Evolutionary conservation across 2,888 invertebrate species (phyloP).

Genomic region (Homarus gammarus): DNA sequence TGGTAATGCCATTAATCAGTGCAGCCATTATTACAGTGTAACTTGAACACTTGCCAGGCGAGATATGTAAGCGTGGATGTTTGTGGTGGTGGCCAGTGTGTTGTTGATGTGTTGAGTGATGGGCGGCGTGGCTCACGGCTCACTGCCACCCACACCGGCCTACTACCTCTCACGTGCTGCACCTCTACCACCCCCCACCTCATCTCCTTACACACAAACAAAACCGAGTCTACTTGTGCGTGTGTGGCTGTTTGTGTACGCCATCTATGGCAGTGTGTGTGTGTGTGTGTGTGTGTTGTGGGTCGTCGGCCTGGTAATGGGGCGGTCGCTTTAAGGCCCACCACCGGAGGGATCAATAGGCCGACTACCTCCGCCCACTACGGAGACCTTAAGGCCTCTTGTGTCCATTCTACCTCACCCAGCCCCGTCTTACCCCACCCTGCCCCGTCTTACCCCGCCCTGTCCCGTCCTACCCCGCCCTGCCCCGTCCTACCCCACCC

Average conservation of each 20-base stretch:
- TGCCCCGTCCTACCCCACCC: background rate
- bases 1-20: slow-evolving; percentile 18
- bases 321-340: slow-evolving; percentile 65
- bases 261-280: background rate
- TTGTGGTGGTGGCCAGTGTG: background rate
- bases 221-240: no score
- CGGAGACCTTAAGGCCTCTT: slow-evolving; percentile 28
- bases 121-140: background rate
- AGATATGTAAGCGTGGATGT: background rate
- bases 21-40: background rate
- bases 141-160: background rate
- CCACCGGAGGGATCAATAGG: slow-evolving; percentile 65
- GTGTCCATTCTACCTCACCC: background rate
- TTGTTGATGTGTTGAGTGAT: slow-evolving; percentile 11
- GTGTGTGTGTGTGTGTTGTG: background rate
- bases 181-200: no score
- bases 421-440: background rate
- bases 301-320: slow-evolving; percentile 62
- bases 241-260: background rate
- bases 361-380: slow-evolving; percentile 49
- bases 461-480: background rate
- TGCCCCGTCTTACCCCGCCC: background rate
- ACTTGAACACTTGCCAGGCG: background rate
- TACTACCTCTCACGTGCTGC: no score
- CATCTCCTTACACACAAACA: no score